Percentiles rank a stretch among this genome's conserved stretches.
Evolutionary conservation across 2,113 vertebrate genomes (phyloP).

Genomic region (Triplophysa rosa): DNA sequence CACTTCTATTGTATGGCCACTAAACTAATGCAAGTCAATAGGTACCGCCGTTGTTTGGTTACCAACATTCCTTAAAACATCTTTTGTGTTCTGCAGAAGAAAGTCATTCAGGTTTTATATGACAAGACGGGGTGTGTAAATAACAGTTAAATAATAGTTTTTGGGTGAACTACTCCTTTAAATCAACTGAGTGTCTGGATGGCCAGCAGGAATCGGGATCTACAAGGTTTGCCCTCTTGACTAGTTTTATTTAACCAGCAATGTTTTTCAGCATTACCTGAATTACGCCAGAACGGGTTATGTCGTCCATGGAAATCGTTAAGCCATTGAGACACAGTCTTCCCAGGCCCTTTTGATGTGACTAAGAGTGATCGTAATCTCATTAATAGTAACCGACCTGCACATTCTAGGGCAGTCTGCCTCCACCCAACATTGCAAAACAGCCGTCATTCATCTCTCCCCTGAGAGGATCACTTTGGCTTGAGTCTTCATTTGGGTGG

Average conservation of each 20-base stretch:
- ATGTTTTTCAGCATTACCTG: constrained; percentile 22
- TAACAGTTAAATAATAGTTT: no score
- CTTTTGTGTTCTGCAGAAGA: no score
- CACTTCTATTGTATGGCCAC: no score
- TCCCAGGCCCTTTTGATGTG: constrained; percentile 61
- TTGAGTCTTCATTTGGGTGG: constrained; percentile 48
- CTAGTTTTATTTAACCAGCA: neutral
- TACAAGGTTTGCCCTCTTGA: no score
- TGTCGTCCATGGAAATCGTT: constrained; percentile 60
- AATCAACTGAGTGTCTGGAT: no score
- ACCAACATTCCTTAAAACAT: no score
- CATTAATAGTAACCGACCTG: constrained; percentile 57
- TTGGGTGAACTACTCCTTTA: no score
- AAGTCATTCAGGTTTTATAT: no score
- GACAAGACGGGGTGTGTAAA: no score
- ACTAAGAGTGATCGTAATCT: constrained; percentile 61
- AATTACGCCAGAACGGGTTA: constrained; percentile 36
- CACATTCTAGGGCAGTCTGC: constrained; percentile 47
- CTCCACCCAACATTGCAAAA: constrained; percentile 31
- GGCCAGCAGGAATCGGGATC: no score
- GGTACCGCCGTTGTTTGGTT: no score
- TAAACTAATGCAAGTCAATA: no score
- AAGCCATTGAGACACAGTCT: constrained; percentile 59
- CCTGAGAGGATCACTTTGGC: constrained; percentile 46
- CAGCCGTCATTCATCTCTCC: constrained; percentile 40